A percentile compares a stretch with the other conserved stretches of the same genome.
Evolutionary conservation across 2,888 invertebrate genomes (phyloP).

Genomic region (Macaria notata): DNA sequence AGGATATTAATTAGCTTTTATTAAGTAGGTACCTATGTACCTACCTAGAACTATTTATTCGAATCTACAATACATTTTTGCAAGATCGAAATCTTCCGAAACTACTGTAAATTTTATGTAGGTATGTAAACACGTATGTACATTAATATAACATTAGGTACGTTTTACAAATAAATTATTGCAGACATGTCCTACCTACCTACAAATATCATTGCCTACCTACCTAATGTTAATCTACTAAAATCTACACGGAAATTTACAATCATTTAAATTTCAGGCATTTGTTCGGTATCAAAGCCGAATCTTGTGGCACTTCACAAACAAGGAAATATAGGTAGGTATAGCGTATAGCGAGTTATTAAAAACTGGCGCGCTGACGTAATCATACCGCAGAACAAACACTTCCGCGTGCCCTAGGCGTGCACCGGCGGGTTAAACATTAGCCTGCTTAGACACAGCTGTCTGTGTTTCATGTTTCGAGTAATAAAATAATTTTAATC

Average conservation of each 20-base stretch:
- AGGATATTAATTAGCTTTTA: neutral
- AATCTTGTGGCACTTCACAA: constrained; percentile 56
- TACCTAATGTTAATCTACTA: constrained; percentile 9
- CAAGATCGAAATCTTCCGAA: neutral
- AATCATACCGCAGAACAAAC: constrained; percentile 63
- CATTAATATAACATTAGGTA: neutral
- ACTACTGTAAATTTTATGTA: too few species aligned
- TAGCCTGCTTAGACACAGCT: constrained; percentile 41
- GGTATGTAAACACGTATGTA: neutral
- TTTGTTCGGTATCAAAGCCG: constrained; percentile 40
- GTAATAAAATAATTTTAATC: constrained; percentile 6
- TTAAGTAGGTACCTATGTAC: neutral
- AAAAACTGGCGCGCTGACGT: constrained; percentile 79
- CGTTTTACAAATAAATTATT: neutral
- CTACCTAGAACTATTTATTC: neutral
- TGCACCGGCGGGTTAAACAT: constrained; percentile 43
- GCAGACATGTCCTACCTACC: neutral
- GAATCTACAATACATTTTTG: neutral
- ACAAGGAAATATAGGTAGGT: constrained; percentile 66
- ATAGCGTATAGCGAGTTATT: constrained; percentile 71
- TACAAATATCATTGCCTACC: too few species aligned
- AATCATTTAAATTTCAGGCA: constrained; percentile 34
- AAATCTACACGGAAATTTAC: constrained; percentile 24
- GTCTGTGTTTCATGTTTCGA: constrained; percentile 8
- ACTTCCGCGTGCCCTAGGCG: constrained; percentile 76